These are phyloP conservation scores for Patella ulyssiponensis DNA, from an alignment of 2,888 invertebrate species.

Conservation along the genomic window DNA sequence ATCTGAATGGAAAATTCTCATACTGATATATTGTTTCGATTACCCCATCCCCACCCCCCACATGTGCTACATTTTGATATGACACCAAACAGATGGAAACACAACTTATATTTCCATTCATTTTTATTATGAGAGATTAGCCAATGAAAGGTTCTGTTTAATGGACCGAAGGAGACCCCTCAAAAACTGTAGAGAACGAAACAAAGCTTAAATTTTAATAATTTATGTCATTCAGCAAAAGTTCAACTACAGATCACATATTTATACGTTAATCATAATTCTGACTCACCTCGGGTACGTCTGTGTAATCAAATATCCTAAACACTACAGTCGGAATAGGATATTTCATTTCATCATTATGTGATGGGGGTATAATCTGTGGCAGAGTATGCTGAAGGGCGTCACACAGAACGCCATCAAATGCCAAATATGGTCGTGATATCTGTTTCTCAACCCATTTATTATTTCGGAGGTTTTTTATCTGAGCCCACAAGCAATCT, in stretches of 20 bases:
- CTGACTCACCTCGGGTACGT: constrained; percentile 81
- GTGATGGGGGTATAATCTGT: constrained; percentile 90
- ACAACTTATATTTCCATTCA: no score
- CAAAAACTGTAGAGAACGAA: no score
- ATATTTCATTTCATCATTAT: constrained; percentile 90
- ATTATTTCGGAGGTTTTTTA: constrained; percentile 90
- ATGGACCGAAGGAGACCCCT: no score
- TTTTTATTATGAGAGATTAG: no score
- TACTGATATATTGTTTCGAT: no score
- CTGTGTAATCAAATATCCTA: constrained; percentile 96
- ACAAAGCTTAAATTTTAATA: no score
- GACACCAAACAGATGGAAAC: no score
- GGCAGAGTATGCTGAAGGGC: constrained; percentile 96
- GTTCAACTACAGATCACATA: not conserved
- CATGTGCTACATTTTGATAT: no score
- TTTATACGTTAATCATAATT: no score
- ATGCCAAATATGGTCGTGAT: constrained; percentile 93
- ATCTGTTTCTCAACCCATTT: constrained; percentile 99
- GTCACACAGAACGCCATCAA: constrained; percentile 92
- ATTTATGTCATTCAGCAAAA: not conserved
- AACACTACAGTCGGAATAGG: constrained; percentile 96
- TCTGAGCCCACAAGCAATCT: constrained; percentile 96
- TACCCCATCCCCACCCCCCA: no score
- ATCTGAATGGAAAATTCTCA: no score
- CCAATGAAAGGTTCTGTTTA: no score